A percentile compares a stretch with the other conserved stretches of the same genome.
Evolutionary conservation across 1,140 invertebrate species (phyloP).

Genomic region (Solenopsis invicta): DNA sequence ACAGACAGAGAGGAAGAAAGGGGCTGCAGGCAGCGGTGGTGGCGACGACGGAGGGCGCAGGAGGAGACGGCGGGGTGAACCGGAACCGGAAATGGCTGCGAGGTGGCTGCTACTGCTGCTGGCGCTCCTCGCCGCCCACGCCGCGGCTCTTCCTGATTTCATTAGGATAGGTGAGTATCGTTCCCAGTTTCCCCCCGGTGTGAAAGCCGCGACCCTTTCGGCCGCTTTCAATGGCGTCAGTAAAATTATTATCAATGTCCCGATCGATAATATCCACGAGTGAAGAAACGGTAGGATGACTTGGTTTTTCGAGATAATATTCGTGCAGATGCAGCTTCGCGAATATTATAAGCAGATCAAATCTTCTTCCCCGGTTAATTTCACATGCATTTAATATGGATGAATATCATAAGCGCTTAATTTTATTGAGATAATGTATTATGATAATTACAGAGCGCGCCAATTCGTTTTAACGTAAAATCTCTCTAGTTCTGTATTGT

Average conservation of each 20-base stretch:
- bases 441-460: background rate
- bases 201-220: constrained; percentile 63
- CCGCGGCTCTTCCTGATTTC: constrained; percentile 83
- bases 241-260: constrained; percentile 62
- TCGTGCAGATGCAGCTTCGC: background rate
- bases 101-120: constrained; percentile 83
- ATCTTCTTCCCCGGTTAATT: constrained; percentile 42
- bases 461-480: background rate
- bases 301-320: background rate
- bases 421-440: background rate
- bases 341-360: constrained; percentile 50
- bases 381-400: background rate
- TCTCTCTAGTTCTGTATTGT: background rate
- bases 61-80: constrained; percentile 70
- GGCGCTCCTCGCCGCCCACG: constrained; percentile 78
- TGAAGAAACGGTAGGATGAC: background rate
- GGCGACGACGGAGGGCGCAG: constrained; percentile 45
- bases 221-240: constrained; percentile 47
- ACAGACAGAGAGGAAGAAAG: constrained; percentile 4
- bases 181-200: constrained; percentile 63
- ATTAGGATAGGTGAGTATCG: constrained; percentile 85
- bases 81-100: constrained; percentile 81
- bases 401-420: background rate
- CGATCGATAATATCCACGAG: constrained; percentile 42
- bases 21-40: constrained; percentile 41